These are phyloP conservation scores for Polyploca ridens DNA, from an alignment of 2,888 invertebrate species.

Conservation along the genomic window DNA sequence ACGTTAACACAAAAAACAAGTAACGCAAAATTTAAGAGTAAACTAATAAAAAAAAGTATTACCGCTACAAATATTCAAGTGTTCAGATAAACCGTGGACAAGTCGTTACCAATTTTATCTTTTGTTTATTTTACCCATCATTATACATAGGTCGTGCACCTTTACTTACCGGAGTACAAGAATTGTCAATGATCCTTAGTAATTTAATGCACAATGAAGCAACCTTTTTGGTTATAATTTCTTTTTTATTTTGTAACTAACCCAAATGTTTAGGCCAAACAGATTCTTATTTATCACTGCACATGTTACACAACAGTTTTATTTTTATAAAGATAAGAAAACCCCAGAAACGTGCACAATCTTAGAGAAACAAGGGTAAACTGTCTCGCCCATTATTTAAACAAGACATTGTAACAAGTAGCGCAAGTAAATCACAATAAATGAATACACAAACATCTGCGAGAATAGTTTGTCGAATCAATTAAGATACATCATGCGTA, in stretches of 20 bases:
- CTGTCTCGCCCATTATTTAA: conserved; percentile 17
- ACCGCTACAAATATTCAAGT: neutral
- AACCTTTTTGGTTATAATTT: no score
- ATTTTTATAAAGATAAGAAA: neutral
- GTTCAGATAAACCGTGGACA: conserved; percentile 9
- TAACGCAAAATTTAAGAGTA: neutral
- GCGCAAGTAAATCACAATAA: conserved; percentile 27
- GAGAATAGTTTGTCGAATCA: conserved; percentile 24
- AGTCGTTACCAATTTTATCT: conserved; percentile 3
- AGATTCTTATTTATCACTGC: neutral
- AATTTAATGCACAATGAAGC: no score
- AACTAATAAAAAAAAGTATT: neutral
- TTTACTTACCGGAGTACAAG: neutral
- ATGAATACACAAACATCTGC: conserved; percentile 41
- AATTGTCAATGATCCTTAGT: neutral
- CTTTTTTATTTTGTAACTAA: no score
- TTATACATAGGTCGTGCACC: conserved; percentile 7
- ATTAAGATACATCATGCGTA: conserved; percentile 27
- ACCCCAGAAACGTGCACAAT: neutral
- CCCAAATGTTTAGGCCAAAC: neutral
- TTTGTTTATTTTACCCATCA: conserved; percentile 11
- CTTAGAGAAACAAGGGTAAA: neutral
- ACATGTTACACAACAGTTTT: neutral
- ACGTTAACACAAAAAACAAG: no score
- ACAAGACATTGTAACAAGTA: conserved; percentile 29